Conservation (phyloP, 37 sponge, comb jelly and placozoan genomes). For the Corticium candelabrum region DNA sequence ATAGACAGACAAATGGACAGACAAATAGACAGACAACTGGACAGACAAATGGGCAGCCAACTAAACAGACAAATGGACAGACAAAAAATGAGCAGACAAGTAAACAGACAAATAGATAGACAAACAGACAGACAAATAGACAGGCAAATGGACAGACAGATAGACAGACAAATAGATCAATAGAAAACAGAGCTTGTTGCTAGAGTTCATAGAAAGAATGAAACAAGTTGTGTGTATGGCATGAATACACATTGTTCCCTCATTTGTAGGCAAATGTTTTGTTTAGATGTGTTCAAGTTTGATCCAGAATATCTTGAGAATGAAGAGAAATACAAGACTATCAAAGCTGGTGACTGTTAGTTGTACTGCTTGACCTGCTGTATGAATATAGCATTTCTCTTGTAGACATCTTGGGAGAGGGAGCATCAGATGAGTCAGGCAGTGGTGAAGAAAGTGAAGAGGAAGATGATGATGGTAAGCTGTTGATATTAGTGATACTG, state of each 20-base stretch:
- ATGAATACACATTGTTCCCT: neutral
- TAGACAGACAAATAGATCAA: too few relatives aligned
- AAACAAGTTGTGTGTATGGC: neutral
- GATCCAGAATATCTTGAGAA: constrained; percentile 77
- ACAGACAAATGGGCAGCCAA: too few relatives aligned
- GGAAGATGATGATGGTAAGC: constrained; percentile 7
- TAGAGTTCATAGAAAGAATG: too few relatives aligned
- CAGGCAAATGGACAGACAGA: too few relatives aligned
- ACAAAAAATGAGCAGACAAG: too few relatives aligned
- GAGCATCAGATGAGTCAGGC: constrained; percentile 19
- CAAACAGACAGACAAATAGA: too few relatives aligned
- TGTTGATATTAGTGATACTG: neutral
- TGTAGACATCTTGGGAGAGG: constrained; percentile 58
- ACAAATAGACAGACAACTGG: too few relatives aligned
- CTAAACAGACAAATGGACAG: too few relatives aligned
- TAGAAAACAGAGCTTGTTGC: too few relatives aligned
- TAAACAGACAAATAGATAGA: too few relatives aligned
- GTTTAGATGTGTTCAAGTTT: constrained; percentile 80
- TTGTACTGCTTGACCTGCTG: neutral
- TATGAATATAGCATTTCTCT: neutral
- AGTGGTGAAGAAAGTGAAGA: constrained; percentile 34
- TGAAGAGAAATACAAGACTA: constrained; percentile 65
- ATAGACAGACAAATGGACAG: too few relatives aligned
- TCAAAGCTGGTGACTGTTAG: constrained; percentile 50
- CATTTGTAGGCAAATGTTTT: neutral